Conservation (phyloP, 1,140 invertebrate species). For the Drosophila sp. region DNA sequence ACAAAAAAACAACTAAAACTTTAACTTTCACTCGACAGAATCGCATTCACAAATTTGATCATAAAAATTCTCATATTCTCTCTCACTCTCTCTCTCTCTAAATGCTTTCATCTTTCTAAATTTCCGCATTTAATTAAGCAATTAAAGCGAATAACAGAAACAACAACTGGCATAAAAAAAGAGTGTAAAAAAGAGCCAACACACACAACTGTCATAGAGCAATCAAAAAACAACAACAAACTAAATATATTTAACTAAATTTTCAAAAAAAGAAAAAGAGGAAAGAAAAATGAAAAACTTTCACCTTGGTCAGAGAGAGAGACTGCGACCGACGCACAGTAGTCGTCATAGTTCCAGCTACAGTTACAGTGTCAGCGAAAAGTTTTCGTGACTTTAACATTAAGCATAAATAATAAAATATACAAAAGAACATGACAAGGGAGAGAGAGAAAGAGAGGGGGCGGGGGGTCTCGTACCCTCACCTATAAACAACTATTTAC, state of each 20-base stretch:
- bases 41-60: slow-evolving; percentile 10
- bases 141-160: slow-evolving; percentile 36
- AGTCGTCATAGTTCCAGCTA: slow-evolving; percentile 9
- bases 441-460: not conserved
- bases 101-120: slow-evolving; percentile 41
- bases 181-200: slow-evolving; percentile 6
- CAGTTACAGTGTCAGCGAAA: slow-evolving; percentile 37
- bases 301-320: slow-evolving; percentile 35
- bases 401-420: slow-evolving; percentile 18
- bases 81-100: slow-evolving; percentile 6
- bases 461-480: not conserved
- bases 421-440: slow-evolving; percentile 3
- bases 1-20: not conserved
- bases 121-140: slow-evolving; percentile 51
- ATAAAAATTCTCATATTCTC: slow-evolving; percentile 40
- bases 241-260: slow-evolving; percentile 18
- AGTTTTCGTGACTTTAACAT: slow-evolving; percentile 38
- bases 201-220: slow-evolving; percentile 6
- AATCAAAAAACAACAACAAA: slow-evolving; percentile 20
- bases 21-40: slow-evolving; percentile 30
- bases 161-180: slow-evolving; percentile 15
- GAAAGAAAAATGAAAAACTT: slow-evolving; percentile 31
- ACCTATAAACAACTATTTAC: slow-evolving; percentile 11
- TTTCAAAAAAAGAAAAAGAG: slow-evolving; percentile 8
- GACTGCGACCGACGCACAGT: not conserved